Evolutionary conservation across 2,888 invertebrate genomes (phyloP).

Genomic region (Caenorhabditis angaria): DNA sequence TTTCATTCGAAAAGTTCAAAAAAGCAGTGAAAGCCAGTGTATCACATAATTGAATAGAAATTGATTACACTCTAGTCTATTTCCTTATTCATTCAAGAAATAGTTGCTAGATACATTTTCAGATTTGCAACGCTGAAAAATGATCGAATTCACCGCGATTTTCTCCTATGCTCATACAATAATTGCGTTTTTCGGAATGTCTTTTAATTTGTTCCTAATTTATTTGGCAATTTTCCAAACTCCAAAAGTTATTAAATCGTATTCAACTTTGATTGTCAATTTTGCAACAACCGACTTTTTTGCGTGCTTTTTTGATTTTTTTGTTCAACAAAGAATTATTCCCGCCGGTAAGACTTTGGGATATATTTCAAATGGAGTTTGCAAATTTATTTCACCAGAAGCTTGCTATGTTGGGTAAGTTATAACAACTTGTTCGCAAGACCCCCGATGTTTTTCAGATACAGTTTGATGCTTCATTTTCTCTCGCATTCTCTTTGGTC

Average conservation of each 20-base stretch:
- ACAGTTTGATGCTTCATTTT: conserved; percentile 10
- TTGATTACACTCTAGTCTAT: too few species aligned
- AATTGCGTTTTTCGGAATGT: conserved; percentile 8
- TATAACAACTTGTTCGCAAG: too few species aligned
- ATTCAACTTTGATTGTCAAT: conserved; percentile 9
- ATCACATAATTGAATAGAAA: too few species aligned
- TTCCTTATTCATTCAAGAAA: too few species aligned
- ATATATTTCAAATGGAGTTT: conserved; percentile 10
- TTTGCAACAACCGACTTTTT: conserved; percentile 9
- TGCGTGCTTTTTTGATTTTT: conserved; percentile 7
- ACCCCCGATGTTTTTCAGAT: too few species aligned
- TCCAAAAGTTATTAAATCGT: conserved; percentile 10
- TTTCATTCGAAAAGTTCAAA: too few species aligned
- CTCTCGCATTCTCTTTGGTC: conserved; percentile 10
- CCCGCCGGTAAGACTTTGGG: neutral
- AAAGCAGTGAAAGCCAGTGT: too few species aligned
- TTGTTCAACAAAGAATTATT: conserved; percentile 13
- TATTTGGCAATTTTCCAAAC: conserved; percentile 22
- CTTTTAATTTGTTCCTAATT: conserved; percentile 13
- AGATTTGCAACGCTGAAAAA: too few species aligned
- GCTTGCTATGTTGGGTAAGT: conserved; percentile 12
- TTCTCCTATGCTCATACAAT: conserved; percentile 10
- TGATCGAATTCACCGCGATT: neutral
- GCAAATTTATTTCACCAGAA: neutral
- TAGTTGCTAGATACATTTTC: too few species aligned